Evolutionary conservation across 2,113 vertebrate species (phyloP).

Genomic region (Pachypanchax playfairii): DNA sequence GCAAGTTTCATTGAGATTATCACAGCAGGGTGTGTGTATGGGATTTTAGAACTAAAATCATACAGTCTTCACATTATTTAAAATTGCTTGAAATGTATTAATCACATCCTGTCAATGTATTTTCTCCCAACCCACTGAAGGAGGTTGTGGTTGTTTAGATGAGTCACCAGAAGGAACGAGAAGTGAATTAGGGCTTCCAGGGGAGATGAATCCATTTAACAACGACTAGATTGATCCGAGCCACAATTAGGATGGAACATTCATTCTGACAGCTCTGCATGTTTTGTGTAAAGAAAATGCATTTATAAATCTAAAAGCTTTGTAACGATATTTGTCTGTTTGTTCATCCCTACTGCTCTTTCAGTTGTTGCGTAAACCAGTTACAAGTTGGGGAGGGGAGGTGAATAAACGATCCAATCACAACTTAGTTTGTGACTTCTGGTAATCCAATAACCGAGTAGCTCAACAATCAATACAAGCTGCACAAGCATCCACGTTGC

Average conservation of each 20-base stretch:
- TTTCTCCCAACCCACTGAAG: neutral
- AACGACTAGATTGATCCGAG: neutral
- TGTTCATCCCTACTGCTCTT: neutral
- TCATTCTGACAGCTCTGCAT: neutral
- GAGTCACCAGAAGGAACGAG: no score
- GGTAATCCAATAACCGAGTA: slow-evolving; percentile 30
- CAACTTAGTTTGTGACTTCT: neutral
- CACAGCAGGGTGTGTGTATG: no score
- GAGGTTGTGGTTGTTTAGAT: neutral
- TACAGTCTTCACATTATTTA: no score
- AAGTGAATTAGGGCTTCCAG: neutral
- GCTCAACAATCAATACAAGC: slow-evolving; percentile 19
- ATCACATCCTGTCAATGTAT: no score
- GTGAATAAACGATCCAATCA: slow-evolving; percentile 7
- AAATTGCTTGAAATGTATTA: no score
- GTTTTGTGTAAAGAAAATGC: neutral
- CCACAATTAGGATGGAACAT: neutral
- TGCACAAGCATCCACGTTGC: neutral
- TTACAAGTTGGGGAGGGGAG: neutral
- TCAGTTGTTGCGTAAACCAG: slow-evolving; percentile 26
- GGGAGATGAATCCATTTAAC: neutral
- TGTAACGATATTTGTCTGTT: neutral
- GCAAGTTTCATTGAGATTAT: neutral
- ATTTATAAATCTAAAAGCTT: neutral
- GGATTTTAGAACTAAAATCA: no score